Evolutionary conservation across 1,140 invertebrate genomes (phyloP).

Genomic region (Leptinotarsa defecta): DNA sequence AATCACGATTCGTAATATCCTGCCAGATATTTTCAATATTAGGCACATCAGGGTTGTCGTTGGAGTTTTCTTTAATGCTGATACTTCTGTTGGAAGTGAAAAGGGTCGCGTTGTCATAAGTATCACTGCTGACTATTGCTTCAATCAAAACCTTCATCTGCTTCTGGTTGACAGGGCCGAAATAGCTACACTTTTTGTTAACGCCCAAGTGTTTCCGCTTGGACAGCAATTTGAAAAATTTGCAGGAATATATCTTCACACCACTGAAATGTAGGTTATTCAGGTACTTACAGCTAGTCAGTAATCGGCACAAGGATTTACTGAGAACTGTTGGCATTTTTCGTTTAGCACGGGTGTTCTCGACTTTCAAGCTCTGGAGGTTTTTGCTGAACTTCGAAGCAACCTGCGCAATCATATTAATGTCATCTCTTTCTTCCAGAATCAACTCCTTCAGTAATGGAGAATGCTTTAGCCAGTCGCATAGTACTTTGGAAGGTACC

Average conservation of each 20-base stretch:
- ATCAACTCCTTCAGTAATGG: slow-evolving; percentile 35
- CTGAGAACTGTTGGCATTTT: slow-evolving; percentile 29
- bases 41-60: neutral
- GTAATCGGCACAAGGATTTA: slow-evolving; percentile 28
- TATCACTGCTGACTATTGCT: slow-evolving; percentile 7
- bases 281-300: slow-evolving; percentile 34
- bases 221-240: slow-evolving; percentile 37
- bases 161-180: neutral
- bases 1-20: neutral
- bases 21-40: slow-evolving; percentile 2
- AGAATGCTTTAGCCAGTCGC: slow-evolving; percentile 38
- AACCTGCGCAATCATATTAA: slow-evolving; percentile 31
- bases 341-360: slow-evolving; percentile 35
- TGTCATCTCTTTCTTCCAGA: slow-evolving; percentile 35
- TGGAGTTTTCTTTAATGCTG: neutral
- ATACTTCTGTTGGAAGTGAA: slow-evolving; percentile 11
- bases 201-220: neutral
- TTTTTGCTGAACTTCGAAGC: slow-evolving; percentile 28
- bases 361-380: slow-evolving; percentile 31
- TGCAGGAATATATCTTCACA: slow-evolving; percentile 35
- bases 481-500: slow-evolving; percentile 34
- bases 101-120: neutral
- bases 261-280: slow-evolving; percentile 31
- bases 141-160: slow-evolving; percentile 2
- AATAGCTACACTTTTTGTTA: slow-evolving; percentile 6